These are phyloP conservation scores for Aspidiotus destructor DNA, from an alignment of 2,888 invertebrate genomes.

Conservation along the genomic window DNA sequence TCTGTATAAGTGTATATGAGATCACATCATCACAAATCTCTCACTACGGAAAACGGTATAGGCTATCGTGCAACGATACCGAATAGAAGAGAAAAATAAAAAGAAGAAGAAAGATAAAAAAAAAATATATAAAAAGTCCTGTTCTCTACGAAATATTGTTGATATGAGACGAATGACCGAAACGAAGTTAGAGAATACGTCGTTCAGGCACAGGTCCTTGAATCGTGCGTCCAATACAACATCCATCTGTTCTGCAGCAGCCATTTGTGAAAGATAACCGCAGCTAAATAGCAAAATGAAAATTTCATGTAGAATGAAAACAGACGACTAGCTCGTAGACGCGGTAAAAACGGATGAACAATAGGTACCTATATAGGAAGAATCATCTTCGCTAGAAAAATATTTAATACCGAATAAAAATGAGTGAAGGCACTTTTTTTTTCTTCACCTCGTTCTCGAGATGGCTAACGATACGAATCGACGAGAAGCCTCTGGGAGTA, in stretches of 20 bases:
- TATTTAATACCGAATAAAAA: too few relatives aligned
- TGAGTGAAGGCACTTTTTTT: too few relatives aligned
- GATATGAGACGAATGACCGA: constrained; percentile 28
- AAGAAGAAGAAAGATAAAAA: constrained; percentile 10
- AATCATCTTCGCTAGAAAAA: too few relatives aligned
- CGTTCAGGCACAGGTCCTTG: constrained; percentile 22
- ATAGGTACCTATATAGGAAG: too few relatives aligned
- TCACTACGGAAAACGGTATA: too few relatives aligned
- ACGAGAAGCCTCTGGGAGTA: too few relatives aligned
- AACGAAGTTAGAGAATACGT: constrained; percentile 5
- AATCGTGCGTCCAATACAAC: neutral
- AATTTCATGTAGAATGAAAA: constrained; percentile 5
- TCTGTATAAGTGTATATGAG: too few relatives aligned
- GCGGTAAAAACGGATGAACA: too few relatives aligned
- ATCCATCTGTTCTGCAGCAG: neutral
- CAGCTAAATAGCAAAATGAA: constrained; percentile 29
- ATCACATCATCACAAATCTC: too few relatives aligned
- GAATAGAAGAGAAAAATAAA: constrained; percentile 11
- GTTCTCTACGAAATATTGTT: constrained; percentile 1
- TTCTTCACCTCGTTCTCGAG: too few relatives aligned
- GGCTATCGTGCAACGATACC: neutral
- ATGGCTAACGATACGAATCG: too few relatives aligned
- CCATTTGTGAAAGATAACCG: constrained; percentile 27
- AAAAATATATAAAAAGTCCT: constrained; percentile 18
- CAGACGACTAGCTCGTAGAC: neutral